Conservation (phyloP, 2,888 invertebrate genomes). For the Acheta domesticus region DNA sequence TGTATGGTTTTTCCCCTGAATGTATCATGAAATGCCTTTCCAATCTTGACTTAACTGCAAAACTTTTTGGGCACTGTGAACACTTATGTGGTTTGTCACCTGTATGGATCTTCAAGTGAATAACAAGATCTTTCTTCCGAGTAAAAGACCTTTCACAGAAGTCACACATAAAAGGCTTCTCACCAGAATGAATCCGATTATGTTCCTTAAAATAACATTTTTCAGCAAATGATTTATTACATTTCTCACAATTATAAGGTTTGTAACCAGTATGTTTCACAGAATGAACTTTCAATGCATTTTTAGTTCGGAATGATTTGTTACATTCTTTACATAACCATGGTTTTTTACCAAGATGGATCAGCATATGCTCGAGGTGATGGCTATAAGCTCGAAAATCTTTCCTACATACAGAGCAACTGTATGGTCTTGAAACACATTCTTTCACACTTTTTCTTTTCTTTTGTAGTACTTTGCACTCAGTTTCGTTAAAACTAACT, state of each 20-base stretch:
- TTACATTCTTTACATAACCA: constrained; percentile 36
- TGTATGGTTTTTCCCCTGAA: too few species aligned
- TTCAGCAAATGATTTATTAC: constrained; percentile 28
- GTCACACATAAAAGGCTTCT: too few species aligned
- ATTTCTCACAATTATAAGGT: constrained; percentile 33
- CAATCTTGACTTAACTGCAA: too few species aligned
- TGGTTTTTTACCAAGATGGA: constrained; percentile 37
- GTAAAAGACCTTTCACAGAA: too few species aligned
- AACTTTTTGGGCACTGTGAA: too few species aligned
- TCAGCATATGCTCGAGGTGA: constrained; percentile 39
- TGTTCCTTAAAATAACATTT: too few species aligned
- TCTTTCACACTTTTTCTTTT: constrained; percentile 3
- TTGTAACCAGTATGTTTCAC: constrained; percentile 33
- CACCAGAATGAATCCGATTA: too few species aligned
- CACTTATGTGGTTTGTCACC: too few species aligned
- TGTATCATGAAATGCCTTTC: too few species aligned
- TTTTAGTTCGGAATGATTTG: constrained; percentile 35
- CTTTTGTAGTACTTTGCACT: background rate
- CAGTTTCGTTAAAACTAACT: background rate
- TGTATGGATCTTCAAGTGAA: too few species aligned
- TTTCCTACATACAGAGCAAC: constrained; percentile 37
- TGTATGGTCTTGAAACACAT: constrained; percentile 27
- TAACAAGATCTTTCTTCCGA: too few species aligned
- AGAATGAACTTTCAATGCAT: constrained; percentile 33
- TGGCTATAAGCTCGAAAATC: constrained; percentile 38